Percentiles rank a stretch among this genome's conserved stretches.
phyloP scores from a whole-genome alignment of 2,113 vertebrate species.

The Mustela lutreola region DNA sequence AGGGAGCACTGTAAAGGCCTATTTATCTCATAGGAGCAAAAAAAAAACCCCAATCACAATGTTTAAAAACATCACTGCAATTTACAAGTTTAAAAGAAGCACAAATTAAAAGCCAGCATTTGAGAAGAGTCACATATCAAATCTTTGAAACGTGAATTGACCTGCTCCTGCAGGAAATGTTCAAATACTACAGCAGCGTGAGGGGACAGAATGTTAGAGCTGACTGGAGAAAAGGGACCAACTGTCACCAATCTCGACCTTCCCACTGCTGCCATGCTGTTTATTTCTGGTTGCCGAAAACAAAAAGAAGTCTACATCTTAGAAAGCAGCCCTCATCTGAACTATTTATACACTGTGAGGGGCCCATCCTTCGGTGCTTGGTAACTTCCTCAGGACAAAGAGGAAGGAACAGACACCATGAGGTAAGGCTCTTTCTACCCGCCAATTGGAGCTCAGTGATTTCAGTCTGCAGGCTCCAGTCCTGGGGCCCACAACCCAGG shows the following conservation, averaged over 20 bases:
- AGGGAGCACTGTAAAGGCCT: background rate
- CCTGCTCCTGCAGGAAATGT: background rate
- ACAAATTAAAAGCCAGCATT: background rate
- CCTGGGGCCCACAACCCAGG: background rate
- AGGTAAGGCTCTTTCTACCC: background rate
- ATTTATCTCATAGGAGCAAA: accelerated
- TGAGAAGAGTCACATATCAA: background rate
- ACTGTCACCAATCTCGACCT: background rate
- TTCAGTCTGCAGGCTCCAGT: background rate
- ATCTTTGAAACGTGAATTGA: accelerated
- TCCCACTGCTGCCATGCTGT: accelerated
- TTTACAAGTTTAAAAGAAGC: background rate
- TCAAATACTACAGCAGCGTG: accelerated
- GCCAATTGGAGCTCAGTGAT: background rate
- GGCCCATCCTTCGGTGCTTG: accelerated
- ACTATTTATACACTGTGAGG: accelerated
- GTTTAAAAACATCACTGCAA: background rate
- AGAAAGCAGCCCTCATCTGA: background rate
- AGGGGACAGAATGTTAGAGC: accelerated
- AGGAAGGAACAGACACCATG: background rate
- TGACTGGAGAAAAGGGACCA: no score
- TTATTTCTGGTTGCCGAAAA: background rate
- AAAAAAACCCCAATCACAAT: background rate
- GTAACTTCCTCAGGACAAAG: background rate
- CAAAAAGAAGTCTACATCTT: background rate